Percentiles rank a stretch among this genome's conserved stretches.
Conservation (phyloP, 2,113 vertebrate genomes). For the Papio anubis region DNA sequence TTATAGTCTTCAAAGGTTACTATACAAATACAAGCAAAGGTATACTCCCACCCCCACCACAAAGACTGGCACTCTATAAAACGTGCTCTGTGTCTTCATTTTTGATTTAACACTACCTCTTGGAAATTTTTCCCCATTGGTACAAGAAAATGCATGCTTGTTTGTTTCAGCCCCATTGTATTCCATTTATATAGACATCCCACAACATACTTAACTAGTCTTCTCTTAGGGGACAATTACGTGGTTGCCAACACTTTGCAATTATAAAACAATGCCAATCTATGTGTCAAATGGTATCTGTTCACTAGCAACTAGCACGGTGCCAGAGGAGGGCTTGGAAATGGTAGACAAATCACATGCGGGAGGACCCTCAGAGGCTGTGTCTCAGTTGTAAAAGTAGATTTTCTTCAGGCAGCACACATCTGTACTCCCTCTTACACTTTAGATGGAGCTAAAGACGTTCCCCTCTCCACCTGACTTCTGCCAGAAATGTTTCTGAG, state of each 20-base stretch:
- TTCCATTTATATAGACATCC: background rate
- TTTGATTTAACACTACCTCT: background rate
- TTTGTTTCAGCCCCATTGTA: no score
- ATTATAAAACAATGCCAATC: background rate
- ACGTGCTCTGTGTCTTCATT: background rate
- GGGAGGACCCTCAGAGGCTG: fast-evolving
- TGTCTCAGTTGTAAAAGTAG: fast-evolving
- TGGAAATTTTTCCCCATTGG: background rate
- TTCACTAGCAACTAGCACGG: background rate
- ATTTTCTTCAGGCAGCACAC: background rate
- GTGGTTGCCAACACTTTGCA: background rate
- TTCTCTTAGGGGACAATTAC: background rate
- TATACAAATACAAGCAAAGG: background rate
- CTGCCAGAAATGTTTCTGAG: background rate
- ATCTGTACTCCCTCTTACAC: no score
- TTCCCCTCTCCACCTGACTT: background rate
- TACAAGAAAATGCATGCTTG: fast-evolving
- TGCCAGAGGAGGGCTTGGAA: fast-evolving
- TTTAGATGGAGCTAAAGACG: background rate
- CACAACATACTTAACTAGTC: background rate
- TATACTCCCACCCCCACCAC: no score
- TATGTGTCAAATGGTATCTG: background rate
- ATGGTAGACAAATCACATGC: fast-evolving
- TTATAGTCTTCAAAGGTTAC: background rate
- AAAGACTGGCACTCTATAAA: background rate